phyloP scores from a whole-genome alignment of 2,888 invertebrate genomes.

The Platynereis dumerilii region DNA sequence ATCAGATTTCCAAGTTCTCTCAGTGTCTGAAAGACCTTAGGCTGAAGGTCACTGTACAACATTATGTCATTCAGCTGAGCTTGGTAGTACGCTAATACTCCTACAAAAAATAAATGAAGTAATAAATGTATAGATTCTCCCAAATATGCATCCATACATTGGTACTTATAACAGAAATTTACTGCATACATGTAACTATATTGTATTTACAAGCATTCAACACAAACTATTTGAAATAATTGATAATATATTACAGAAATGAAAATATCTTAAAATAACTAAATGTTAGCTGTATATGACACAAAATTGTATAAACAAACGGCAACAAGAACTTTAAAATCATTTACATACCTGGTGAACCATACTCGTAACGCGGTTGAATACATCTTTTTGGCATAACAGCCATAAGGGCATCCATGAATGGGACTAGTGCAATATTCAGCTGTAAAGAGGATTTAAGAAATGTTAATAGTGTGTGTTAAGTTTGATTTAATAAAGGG shows the following conservation, averaged over 20 bases:
- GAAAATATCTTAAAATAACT: too few relatives aligned
- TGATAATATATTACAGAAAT: too few relatives aligned
- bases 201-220: neutral
- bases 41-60: conserved; percentile 92
- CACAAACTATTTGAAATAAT: too few relatives aligned
- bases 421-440: conserved; percentile 31
- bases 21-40: conserved; percentile 92
- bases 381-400: conserved; percentile 97
- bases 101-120: conserved; percentile 43
- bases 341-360: conserved; percentile 82
- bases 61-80: conserved; percentile 94
- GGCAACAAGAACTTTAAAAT: too few relatives aligned
- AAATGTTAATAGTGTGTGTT: too few relatives aligned
- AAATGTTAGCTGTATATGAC: too few relatives aligned
- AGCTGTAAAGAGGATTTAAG: conserved; percentile 5
- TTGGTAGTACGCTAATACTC: conserved; percentile 71
- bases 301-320: too few relatives aligned
- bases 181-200: neutral
- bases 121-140: neutral
- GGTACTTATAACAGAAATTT: neutral
- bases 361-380: conserved; percentile 88
- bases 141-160: neutral
- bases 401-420: conserved; percentile 76
- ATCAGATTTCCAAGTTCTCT: conserved; percentile 95
- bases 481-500: too few relatives aligned